phyloP scores from a whole-genome alignment of 2,888 invertebrate species.

The Melipona bicolor region DNA sequence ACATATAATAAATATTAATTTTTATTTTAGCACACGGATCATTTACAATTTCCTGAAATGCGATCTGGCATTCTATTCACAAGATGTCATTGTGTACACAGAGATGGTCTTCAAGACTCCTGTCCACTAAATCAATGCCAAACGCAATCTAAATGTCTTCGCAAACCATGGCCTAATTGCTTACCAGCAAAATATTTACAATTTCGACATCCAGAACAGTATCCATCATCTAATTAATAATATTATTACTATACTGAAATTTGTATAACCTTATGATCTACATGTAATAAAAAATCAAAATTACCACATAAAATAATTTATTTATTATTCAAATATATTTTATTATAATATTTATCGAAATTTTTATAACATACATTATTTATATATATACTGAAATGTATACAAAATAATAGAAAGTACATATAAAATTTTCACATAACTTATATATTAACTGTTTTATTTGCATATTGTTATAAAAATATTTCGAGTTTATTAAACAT shows the following conservation, averaged over 20 bases:
- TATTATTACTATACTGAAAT: background rate
- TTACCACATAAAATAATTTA: background rate
- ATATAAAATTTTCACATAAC: background rate
- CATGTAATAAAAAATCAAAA: background rate
- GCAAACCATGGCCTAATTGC: slow-evolving; percentile 86
- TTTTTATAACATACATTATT: background rate
- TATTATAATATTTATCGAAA: background rate
- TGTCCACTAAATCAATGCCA: slow-evolving; percentile 86
- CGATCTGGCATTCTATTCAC: slow-evolving; percentile 85
- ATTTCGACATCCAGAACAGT: slow-evolving; percentile 63
- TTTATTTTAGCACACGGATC: slow-evolving; percentile 74
- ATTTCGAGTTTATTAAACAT: background rate
- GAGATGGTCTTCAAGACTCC: slow-evolving; percentile 87
- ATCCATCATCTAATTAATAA: slow-evolving; percentile 31
- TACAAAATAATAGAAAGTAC: background rate
- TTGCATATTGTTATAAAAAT: background rate
- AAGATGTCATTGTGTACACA: slow-evolving; percentile 86
- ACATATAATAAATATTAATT: background rate
- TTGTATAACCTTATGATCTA: background rate
- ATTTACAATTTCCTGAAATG: slow-evolving; percentile 85
- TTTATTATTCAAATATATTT: background rate
- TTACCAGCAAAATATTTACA: slow-evolving; percentile 84
- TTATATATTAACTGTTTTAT: background rate
- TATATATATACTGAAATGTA: background rate
- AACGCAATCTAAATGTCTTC: slow-evolving; percentile 85